phyloP scores from a whole-genome alignment of 1,140 invertebrate genomes.

The Caenorhabditis latens region DNA sequence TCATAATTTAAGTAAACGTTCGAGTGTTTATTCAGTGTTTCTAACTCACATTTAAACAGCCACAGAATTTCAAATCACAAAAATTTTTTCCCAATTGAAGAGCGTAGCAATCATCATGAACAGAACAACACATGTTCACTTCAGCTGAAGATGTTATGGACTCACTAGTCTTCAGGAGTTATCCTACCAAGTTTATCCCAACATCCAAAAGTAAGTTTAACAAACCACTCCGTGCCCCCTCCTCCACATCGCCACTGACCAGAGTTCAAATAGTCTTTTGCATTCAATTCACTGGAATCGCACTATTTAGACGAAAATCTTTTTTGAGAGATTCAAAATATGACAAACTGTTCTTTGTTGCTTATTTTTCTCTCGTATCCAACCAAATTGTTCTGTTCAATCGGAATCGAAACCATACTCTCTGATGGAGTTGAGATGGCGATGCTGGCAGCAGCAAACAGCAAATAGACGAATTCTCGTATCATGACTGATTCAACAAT shows the following conservation, averaged over 20 bases:
- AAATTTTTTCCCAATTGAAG: not conserved
- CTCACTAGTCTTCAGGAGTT: not conserved
- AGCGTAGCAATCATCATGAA: not conserved
- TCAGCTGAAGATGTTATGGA: not conserved
- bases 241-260: not conserved
- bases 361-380: not conserved
- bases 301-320: not conserved
- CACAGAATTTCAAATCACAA: not conserved
- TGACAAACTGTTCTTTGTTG: not conserved
- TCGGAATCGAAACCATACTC: too few species aligned
- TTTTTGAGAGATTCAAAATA: not conserved
- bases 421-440: too few species aligned
- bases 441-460: too few species aligned
- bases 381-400: too few species aligned
- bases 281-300: not conserved
- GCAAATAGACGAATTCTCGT: not conserved
- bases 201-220: not conserved
- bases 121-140: slow-evolving; percentile 10
- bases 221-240: not conserved
- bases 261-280: not conserved
- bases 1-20: too few species aligned
- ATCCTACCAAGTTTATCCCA: not conserved
- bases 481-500: not conserved
- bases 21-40: too few species aligned
- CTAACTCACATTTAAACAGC: not conserved